Base-by-base conservation (phyloP, 2,113 vertebrate genomes). In the Centrocercus urophasianus region DNA sequence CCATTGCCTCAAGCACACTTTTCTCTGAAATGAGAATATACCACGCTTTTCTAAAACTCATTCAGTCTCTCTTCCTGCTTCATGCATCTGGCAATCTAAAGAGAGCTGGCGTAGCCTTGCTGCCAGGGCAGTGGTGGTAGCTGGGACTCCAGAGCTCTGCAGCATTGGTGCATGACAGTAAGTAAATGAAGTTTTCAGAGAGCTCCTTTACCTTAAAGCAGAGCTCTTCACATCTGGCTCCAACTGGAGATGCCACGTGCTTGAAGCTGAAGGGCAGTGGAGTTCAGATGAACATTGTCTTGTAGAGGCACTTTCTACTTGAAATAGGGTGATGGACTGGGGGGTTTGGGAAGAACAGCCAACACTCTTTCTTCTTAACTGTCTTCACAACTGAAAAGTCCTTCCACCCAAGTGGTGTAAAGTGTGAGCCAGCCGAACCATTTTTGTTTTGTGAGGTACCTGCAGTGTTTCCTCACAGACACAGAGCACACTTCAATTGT, bases 161-260 rank as follows among this genome's bases (percentile, higher is more conserved):
- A 42, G 27, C 13, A 0, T 10, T 32, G 47, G 27, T 45, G 20
- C 0, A 0, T 28, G 43, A 1, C 32, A 32, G 28, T 36, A 67
- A n/a, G 8, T 54, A 43, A 19, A 56, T 70, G 48, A 32, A 64
- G 20, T 50, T 87, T 75, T 45, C 15, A 38, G 64, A 65, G 15
- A 67, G 27, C 27, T 50, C 19, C 19, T 65, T 45, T 38, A 21
- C 45, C 30, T 65, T 13, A 56, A 84, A 30, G 12, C 54, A 25
- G 47, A 80, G 13, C n/a, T 36, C 13, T 64, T 78, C 40, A 42
- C 47, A 22, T 19, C 34, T 43, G 75, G 19, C 59, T 66, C 50
- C 25, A 56, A 1, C 16, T 43, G 43, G 32, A 61, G 22, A 10
- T 54, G 48, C 24, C 20, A 4, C 11, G n/a, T 45, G 17, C 63